A percentile compares a stretch with the other conserved stretches of the same genome.
phyloP scores from a whole-genome alignment of 2,113 vertebrate species.

The Camarhynchus parvulus region DNA sequence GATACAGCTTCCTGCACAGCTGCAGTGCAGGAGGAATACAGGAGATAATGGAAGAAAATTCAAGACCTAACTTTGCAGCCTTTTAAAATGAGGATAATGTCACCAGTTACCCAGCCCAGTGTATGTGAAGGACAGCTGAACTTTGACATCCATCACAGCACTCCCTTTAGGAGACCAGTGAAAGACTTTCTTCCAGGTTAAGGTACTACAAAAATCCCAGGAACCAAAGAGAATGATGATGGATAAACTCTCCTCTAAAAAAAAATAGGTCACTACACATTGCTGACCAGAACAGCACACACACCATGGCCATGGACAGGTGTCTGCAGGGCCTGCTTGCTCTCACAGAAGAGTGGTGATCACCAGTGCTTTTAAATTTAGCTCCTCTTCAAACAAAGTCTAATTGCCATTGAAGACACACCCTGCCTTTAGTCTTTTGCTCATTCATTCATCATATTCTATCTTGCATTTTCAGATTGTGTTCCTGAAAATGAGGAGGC shows the following conservation, averaged over 20 bases:
- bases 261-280: fast-evolving
- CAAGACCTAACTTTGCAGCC: neutral
- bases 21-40: neutral
- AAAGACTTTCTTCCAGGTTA: neutral
- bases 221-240: neutral
- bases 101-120: neutral
- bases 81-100: neutral
- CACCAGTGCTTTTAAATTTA: neutral
- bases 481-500: neutral
- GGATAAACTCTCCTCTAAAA: neutral
- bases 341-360: neutral
- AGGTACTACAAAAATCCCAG: neutral
- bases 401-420: neutral
- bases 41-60: neutral
- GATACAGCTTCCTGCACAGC: neutral
- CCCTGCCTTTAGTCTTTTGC: neutral
- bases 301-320: fast-evolving
- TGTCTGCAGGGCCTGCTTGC: neutral
- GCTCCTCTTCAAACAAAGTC: neutral
- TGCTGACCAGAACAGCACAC: neutral
- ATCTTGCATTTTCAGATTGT: neutral
- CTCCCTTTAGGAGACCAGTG: neutral
- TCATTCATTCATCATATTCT: neutral
- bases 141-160: neutral
- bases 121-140: fast-evolving